Conservation (phyloP, 92 coral and sea anemone genomes). For the Virgularia gustaviana region DNA sequence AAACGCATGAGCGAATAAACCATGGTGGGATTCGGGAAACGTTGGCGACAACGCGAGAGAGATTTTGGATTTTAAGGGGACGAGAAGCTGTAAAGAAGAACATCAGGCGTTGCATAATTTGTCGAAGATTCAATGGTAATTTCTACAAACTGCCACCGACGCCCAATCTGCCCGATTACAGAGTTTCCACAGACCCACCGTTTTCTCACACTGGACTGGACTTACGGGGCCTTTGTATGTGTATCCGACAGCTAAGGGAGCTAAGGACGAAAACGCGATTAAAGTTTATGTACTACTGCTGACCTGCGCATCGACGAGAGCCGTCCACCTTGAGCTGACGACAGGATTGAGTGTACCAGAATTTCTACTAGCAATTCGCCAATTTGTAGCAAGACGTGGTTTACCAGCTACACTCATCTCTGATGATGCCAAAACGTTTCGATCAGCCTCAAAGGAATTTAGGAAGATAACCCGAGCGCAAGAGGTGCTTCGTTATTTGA, state of each 20-base stretch:
- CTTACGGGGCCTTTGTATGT: conserved; percentile 18
- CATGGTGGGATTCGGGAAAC: conserved; percentile 4
- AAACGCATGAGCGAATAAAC: conserved; percentile 4
- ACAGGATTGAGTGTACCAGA: conserved; percentile 16
- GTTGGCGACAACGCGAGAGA: neutral
- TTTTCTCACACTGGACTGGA: conserved; percentile 33
- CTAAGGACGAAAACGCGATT: conserved; percentile 1
- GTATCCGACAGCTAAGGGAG: neutral
- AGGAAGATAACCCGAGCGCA: conserved; percentile 46
- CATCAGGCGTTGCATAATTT: conserved; percentile 10
- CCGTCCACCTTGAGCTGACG: conserved; percentile 29
- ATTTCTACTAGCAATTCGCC: conserved; percentile 37
- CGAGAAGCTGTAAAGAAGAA: neutral
- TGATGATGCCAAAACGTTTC: conserved; percentile 64
- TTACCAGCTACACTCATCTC: conserved; percentile 57
- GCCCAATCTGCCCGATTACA: conserved; percentile 23
- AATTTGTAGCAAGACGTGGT: conserved; percentile 31
- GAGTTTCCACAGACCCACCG: conserved; percentile 27
- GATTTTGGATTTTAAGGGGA: neutral
- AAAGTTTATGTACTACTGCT: conserved; percentile 22
- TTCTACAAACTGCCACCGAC: neutral
- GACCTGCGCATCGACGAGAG: conserved; percentile 37
- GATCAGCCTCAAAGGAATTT: conserved; percentile 36
- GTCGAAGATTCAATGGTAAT: conserved; percentile 14
- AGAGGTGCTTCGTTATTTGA: conserved; percentile 50